A percentile compares a stretch with the other conserved stretches of the same genome.
Evolutionary conservation across 1,140 invertebrate species (phyloP).

Genomic region (Drosophila parvula): DNA sequence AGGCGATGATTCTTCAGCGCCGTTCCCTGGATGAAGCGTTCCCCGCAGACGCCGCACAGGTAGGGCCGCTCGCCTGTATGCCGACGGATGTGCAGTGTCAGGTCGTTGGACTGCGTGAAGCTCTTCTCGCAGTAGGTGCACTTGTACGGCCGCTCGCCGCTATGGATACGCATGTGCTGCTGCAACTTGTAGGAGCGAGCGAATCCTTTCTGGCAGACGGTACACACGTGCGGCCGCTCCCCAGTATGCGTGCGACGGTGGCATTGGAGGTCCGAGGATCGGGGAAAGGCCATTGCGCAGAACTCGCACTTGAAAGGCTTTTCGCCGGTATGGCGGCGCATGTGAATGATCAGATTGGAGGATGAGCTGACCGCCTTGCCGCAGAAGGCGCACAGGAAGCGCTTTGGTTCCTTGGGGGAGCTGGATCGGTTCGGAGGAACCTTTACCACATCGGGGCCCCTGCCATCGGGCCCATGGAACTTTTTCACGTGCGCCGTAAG

Average conservation of each 20-base stretch:
- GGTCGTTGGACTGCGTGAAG: constrained; percentile 86
- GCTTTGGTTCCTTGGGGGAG: constrained; percentile 58
- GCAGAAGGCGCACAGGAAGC: constrained; percentile 85
- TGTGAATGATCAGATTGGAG: constrained; percentile 87
- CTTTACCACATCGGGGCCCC: background rate
- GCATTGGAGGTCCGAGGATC: constrained; percentile 77
- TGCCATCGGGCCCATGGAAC: constrained; percentile 38
- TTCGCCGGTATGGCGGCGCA: constrained; percentile 86
- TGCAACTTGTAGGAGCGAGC: constrained; percentile 86
- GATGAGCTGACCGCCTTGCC: constrained; percentile 86
- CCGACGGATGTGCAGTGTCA: constrained; percentile 85
- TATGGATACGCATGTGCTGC: constrained; percentile 87
- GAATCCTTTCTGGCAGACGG: constrained; percentile 85
- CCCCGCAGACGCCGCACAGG: constrained; percentile 77
- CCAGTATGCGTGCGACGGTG: constrained; percentile 87
- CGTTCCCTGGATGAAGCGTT: constrained; percentile 82
- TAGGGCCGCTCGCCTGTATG: constrained; percentile 86
- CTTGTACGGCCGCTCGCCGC: constrained; percentile 86
- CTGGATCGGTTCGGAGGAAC: constrained; percentile 5
- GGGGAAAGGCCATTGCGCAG: constrained; percentile 78
- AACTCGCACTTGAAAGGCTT: constrained; percentile 82
- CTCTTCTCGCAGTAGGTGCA: constrained; percentile 86
- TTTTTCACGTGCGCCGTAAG: constrained; percentile 73
- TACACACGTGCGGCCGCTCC: constrained; percentile 86
- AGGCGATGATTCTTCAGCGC: constrained; percentile 77